Evolutionary conservation across 2,888 invertebrate species (phyloP).

Genomic region (Pachliopta kotzebuea): DNA sequence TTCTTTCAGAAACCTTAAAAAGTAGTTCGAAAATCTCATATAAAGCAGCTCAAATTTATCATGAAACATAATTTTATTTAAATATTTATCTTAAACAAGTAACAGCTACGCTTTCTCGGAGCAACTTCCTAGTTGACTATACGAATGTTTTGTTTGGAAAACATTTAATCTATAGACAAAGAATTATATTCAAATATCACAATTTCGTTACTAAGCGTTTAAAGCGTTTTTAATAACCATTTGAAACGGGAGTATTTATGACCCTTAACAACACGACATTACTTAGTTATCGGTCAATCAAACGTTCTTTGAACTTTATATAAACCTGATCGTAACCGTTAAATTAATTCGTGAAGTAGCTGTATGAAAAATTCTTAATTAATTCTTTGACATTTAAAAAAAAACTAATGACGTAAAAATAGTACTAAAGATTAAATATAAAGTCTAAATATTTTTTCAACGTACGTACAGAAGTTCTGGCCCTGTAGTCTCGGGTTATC

Average conservation of each 20-base stretch:
- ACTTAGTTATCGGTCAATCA: conserved; percentile 57
- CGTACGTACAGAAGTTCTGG: no score
- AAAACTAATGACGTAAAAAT: no score
- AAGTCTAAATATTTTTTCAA: no score
- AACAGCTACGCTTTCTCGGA: conserved; percentile 1
- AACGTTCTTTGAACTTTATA: conserved; percentile 58
- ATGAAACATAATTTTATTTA: neutral
- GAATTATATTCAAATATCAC: neutral
- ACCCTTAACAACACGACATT: conserved; percentile 21
- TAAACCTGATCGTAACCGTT: conserved; percentile 38
- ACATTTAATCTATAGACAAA: no score
- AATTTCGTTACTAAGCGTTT: neutral
- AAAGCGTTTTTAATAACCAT: conserved; percentile 25
- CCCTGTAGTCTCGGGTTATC: no score
- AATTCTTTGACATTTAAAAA: no score
- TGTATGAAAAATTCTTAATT: conserved; percentile 1
- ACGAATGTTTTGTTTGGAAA: neutral
- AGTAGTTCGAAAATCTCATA: neutral
- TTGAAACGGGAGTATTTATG: conserved; percentile 24
- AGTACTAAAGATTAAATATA: no score
- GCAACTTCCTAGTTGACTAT: neutral
- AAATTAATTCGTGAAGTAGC: conserved; percentile 40
- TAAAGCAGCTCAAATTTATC: neutral
- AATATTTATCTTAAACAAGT: neutral
- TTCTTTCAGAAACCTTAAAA: neutral